Conservation (phyloP, 2,888 invertebrate genomes). For the Hydropsyche betteni region DNA sequence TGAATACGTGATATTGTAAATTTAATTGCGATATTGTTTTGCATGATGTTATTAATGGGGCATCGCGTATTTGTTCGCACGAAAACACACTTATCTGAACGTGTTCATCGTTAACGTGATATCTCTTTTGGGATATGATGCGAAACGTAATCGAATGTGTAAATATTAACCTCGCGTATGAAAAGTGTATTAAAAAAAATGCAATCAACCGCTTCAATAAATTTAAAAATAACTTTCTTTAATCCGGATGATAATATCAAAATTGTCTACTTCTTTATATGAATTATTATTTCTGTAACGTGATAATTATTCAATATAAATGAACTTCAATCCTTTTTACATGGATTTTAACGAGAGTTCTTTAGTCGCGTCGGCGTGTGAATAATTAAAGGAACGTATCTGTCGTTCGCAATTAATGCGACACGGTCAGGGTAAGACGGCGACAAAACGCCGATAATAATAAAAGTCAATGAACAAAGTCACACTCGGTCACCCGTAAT, state of each 20-base stretch:
- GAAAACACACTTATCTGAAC: neutral
- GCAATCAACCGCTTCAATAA: no score
- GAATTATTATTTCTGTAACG: no score
- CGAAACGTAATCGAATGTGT: no score
- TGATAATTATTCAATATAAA: neutral
- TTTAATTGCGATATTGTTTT: constrained; percentile 12
- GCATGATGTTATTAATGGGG: neutral
- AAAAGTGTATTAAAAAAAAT: no score
- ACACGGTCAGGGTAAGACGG: constrained; percentile 11
- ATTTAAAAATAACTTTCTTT: no score
- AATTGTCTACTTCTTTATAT: no score
- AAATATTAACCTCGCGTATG: no score
- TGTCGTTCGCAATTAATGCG: constrained; percentile 28
- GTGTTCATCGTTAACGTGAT: neutral
- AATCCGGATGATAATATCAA: no score
- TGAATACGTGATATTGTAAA: neutral
- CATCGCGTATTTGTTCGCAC: no score
- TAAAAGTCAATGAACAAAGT: no score
- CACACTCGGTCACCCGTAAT: neutral
- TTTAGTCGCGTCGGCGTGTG: constrained; percentile 23
- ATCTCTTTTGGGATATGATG: neutral
- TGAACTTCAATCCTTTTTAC: constrained; percentile 12
- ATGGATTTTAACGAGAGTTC: constrained; percentile 11
- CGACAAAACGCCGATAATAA: constrained; percentile 28
- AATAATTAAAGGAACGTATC: constrained; percentile 31